phyloP scores from a whole-genome alignment of 2,888 invertebrate species.

The Eupsilia transversa region DNA sequence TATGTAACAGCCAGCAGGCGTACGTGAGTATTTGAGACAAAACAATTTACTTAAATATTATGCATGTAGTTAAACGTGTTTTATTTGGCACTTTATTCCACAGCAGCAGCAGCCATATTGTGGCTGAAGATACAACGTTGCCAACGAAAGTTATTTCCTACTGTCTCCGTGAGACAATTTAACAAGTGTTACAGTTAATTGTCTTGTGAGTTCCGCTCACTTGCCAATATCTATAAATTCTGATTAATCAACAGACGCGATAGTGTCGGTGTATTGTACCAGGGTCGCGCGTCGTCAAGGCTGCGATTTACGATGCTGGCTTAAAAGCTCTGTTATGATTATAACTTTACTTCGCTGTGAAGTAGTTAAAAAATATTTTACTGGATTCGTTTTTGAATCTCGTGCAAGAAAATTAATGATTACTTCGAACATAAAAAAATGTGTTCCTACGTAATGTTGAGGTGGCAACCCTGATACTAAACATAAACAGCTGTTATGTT shows the following conservation, averaged over 20 bases:
- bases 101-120: conserved; percentile 66
- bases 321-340: conserved; percentile 68
- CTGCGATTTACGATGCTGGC: conserved; percentile 60
- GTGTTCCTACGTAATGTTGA: conserved; percentile 44
- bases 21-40: conserved; percentile 46
- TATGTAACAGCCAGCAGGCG: conserved; percentile 42
- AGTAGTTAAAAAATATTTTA: conserved; percentile 58
- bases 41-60: conserved; percentile 57
- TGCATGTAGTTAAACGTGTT: conserved; percentile 72
- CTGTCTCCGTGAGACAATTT: conserved; percentile 82
- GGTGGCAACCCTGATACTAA: conserved; percentile 61
- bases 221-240: conserved; percentile 86
- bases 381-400: conserved; percentile 54
- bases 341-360: conserved; percentile 61
- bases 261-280: conserved; percentile 71
- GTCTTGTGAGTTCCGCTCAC: conserved; percentile 76
- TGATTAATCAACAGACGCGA: conserved; percentile 79
- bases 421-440: conserved; percentile 54
- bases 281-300: conserved; percentile 74
- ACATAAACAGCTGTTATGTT: conserved; percentile 70
- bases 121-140: conserved; percentile 74
- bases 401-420: conserved; percentile 54
- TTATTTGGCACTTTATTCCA: conserved; percentile 81
- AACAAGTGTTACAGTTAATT: conserved; percentile 83
- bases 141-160: conserved; percentile 83